Evolutionary conservation across 2,113 vertebrate genomes (phyloP), one percentile per base, ranked within the genome.

Genomic region (Lota lota): DNA sequence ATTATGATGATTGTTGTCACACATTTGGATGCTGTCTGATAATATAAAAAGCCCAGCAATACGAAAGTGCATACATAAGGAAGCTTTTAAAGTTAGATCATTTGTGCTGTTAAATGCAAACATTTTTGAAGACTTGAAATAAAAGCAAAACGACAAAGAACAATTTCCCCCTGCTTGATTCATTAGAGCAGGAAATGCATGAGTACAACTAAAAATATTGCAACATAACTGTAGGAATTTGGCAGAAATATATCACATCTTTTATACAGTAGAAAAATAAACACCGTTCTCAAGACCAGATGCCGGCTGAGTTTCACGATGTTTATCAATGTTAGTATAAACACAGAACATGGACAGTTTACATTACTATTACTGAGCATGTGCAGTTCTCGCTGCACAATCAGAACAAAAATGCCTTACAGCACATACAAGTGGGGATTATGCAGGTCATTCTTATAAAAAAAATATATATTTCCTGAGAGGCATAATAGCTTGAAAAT

Each of bases 311-410:
- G 87, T 87, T 40, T 82, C 75, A 86, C 79, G 77, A 81, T 86
- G 86, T 83, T 89, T 89, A 88, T 85, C 76, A 83, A 59, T 73
- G 72, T 74, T 69, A 62, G 63, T 77, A 70, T 87, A 89, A 88
- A 88, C 86, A 40, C 36, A 11, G 36, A 40, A 11, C 36, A 40
- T 10, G 36, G 36, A 11, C 36, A 40, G 36, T 40, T 91, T 90
- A 90, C 83, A 87, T 90, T 85, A 75, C 74, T 75, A 73, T 80
- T 81, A 85, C 60, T 74, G 73, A 72, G 21, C 79, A 78, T 85
- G 81, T 73, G 78, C 81, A 81, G 78, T 2, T 5, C 24, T 24
- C 36, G 36, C 36, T 11, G 36, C 75, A 77, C 79, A 74, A 64
- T 80, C 74, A 66, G 76, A 54, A 4, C 15, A 17, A 17, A 5